phyloP scores from a whole-genome alignment of 2,888 invertebrate genomes.

The Tetheella fluctuosa region DNA sequence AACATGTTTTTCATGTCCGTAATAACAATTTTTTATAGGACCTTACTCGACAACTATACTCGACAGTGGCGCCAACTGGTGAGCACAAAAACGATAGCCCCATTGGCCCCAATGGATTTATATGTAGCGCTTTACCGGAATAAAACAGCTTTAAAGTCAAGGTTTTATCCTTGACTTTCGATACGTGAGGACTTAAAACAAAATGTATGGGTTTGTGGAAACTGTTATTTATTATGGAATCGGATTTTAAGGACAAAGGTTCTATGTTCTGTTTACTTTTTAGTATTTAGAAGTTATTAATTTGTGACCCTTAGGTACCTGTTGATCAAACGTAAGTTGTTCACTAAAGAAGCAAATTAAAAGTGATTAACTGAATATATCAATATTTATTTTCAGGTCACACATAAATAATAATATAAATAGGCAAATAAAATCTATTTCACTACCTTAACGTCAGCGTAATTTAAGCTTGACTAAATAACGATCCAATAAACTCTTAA shows the following conservation, averaged over 20 bases:
- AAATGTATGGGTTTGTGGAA: background rate
- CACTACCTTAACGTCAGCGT: background rate
- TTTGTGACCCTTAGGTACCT: too few relatives aligned
- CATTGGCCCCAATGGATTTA: slow-evolving; percentile 4
- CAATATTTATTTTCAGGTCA: background rate
- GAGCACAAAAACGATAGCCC: too few relatives aligned
- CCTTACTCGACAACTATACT: too few relatives aligned
- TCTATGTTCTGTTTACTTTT: too few relatives aligned
- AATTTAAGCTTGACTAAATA: background rate
- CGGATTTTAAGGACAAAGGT: background rate
- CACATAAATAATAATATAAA: too few relatives aligned
- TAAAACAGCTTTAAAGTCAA: background rate
- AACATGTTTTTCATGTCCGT: too few relatives aligned
- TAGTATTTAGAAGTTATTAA: too few relatives aligned
- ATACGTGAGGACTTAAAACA: background rate
- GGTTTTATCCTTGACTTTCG: slow-evolving; percentile 7
- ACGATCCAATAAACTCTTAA: background rate
- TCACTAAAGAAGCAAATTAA: too few relatives aligned
- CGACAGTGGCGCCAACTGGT: too few relatives aligned
- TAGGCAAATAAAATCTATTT: too few relatives aligned
- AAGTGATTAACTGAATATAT: background rate
- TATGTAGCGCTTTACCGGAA: background rate
- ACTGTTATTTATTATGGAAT: background rate
- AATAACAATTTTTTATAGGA: too few relatives aligned
- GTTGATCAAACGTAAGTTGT: too few relatives aligned